Conservation (phyloP, 2,888 invertebrate genomes). For the Drosophila subsilvestris region DNA sequence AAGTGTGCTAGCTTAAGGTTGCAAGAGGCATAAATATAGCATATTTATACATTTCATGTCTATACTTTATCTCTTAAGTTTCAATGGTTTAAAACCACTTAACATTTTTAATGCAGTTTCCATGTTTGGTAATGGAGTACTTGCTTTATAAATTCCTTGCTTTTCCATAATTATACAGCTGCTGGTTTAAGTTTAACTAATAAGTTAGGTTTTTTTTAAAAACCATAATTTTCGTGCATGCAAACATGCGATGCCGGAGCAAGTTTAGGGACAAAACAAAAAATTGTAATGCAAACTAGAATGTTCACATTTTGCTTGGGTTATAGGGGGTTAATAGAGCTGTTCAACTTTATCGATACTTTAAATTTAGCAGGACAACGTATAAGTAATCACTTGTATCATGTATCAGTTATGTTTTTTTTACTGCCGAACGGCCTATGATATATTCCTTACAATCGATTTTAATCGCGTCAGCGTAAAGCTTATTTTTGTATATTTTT, state of each 20-base stretch:
- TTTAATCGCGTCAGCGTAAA: too few relatives aligned
- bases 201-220: constrained; percentile 65
- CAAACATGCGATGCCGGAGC: constrained; percentile 59
- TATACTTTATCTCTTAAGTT: not conserved
- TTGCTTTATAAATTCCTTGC: not conserved
- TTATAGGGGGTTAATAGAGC: not conserved
- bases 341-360: not conserved
- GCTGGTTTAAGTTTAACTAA: constrained; percentile 63
- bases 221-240: constrained; percentile 40
- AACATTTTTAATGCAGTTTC: constrained; percentile 59
- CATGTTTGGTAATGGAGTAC: constrained; percentile 27
- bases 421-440: too few relatives aligned
- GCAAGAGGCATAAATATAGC: not conserved
- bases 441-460: too few relatives aligned
- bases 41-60: not conserved
- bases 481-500: too few relatives aligned
- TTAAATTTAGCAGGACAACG: not conserved
- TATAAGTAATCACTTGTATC: not conserved
- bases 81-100: not conserved
- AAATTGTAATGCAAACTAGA: constrained; percentile 2
- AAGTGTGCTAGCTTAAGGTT: not conserved
- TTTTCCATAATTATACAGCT: constrained; percentile 22
- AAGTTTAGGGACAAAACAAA: not conserved
- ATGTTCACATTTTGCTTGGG: not conserved
- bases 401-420: not conserved